Conservation (phyloP, 1,140 invertebrate species). For the Cherax quadricarinatus region DNA sequence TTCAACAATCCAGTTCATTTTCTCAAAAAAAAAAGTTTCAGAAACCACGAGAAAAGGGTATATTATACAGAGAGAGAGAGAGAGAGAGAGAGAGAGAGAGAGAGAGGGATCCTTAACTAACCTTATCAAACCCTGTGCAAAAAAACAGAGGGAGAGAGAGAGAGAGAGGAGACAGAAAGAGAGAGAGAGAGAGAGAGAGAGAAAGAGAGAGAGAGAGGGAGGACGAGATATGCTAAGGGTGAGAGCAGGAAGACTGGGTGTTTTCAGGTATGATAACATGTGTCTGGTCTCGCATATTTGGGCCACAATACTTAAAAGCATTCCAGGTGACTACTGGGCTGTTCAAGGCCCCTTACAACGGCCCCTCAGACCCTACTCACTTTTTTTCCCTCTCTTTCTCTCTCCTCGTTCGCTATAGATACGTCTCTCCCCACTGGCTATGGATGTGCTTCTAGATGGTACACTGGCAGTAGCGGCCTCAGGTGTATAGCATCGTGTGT, state of each 20-base stretch:
- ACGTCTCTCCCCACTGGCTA: neutral
- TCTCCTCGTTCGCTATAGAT: conserved; percentile 24
- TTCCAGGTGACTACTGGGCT: conserved; percentile 63
- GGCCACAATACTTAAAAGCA: conserved; percentile 61
- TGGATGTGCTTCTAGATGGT: no score
- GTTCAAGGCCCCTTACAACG: conserved; percentile 31
- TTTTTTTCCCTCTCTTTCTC: neutral
- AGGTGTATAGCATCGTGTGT: no score
- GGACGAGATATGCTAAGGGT: no score
- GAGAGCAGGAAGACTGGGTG: neutral
- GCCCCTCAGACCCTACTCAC: neutral
- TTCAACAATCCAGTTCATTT: no score
- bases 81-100: no score
- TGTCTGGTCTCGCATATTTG: conserved; percentile 45
- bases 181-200: neutral
- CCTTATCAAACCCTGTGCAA: no score
- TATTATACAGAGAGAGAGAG: no score
- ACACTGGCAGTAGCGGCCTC: no score
- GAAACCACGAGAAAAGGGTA: no score
- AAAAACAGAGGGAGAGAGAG: neutral
- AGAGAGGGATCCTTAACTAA: no score
- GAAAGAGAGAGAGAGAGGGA: neutral
- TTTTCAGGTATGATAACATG: neutral
- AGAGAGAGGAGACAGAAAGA: neutral
- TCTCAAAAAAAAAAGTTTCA: no score